Conservation (phyloP, 2,888 invertebrate species). For the Hypomecis punctinalis region DNA sequence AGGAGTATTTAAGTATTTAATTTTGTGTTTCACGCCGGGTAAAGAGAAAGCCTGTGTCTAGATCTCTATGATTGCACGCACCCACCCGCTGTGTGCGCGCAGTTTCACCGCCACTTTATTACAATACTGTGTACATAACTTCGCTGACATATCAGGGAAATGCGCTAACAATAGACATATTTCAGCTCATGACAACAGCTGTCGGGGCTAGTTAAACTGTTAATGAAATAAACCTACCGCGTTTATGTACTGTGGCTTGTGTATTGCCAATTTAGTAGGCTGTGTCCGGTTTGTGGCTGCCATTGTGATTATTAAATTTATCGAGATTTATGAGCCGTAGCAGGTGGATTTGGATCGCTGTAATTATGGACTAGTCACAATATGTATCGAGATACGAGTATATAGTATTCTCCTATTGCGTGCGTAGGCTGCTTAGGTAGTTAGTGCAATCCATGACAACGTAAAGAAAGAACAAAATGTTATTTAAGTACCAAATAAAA, state of each 20-base stretch:
- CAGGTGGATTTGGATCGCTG: no score
- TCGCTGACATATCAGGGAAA: slow-evolving; percentile 61
- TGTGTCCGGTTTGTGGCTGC: neutral
- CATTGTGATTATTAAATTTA: neutral
- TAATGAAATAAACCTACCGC: slow-evolving; percentile 61
- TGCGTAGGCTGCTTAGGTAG: no score
- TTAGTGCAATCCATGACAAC: no score
- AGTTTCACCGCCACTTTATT: slow-evolving; percentile 58
- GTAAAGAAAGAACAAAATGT: no score
- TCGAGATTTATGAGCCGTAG: no score
- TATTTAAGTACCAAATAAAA: no score
- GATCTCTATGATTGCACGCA: slow-evolving; percentile 1
- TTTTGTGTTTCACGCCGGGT: no score
- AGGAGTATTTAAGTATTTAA: no score
- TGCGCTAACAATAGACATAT: slow-evolving; percentile 60
- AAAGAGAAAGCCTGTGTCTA: no score
- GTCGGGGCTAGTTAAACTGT: slow-evolving; percentile 63
- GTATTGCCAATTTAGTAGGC: neutral
- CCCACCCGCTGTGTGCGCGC: slow-evolving; percentile 59
- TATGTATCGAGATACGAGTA: no score
- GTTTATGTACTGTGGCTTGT: slow-evolving; percentile 1
- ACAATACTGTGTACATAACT: slow-evolving; percentile 46
- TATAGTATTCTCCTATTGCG: no score
- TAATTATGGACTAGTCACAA: no score
- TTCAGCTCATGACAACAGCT: slow-evolving; percentile 61